Conservation (phyloP, 2,888 invertebrate genomes). For the Prenolepis imparis region DNA sequence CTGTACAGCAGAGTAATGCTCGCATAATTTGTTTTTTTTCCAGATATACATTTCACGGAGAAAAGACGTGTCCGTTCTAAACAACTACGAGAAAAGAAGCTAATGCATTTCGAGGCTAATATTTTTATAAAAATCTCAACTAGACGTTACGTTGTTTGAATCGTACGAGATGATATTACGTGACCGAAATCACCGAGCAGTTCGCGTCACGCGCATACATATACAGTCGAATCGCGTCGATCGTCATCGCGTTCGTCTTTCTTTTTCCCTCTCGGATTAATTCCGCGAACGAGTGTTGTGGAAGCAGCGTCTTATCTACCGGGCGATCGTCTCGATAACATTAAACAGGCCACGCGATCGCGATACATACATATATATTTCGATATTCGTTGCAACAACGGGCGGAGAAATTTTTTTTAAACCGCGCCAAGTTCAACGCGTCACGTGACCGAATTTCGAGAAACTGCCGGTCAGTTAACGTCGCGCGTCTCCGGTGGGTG, state of each 20-base stretch:
- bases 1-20: not conserved
- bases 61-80: not conserved
- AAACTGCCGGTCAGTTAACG: not conserved
- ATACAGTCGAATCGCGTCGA: not conserved
- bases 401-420: not conserved
- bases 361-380: not conserved
- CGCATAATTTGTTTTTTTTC: not conserved
- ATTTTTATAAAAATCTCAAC: not conserved
- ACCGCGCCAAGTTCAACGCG: not conserved
- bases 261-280: not conserved
- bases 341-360: not conserved
- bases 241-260: not conserved
- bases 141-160: not conserved
- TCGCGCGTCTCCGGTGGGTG: not conserved
- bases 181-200: not conserved
- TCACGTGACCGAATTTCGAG: not conserved
- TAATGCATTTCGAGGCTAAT: not conserved
- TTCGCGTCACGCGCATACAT: not conserved
- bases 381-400: not conserved
- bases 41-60: not conserved
- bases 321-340: not conserved
- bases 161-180: not conserved
- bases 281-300: not conserved
- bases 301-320: not conserved
- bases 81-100: not conserved